Evolutionary conservation across 37 sponge, comb jelly and placozoan species (phyloP), one percentile per base, ranked within the genome.

Genomic region (Theonella swinhoei): DNA sequence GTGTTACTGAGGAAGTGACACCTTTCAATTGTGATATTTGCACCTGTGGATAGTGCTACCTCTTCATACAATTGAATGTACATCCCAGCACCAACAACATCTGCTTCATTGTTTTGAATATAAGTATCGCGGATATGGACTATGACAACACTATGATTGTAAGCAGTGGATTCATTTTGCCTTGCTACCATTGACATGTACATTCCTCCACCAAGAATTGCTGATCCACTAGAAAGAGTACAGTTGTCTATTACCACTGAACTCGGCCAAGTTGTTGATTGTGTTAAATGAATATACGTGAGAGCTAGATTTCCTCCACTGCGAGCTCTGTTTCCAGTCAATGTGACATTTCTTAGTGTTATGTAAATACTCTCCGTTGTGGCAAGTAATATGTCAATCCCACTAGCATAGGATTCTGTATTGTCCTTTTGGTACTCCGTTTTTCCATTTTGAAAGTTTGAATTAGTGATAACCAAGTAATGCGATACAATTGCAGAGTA

Each of bases 221-320:
- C 69, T 1, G 33, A 29, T 3, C 69, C 69, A 68, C 30, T 28
- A 25, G 33, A 28, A 25, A 68, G 25, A 22, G 30, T 33, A 5
- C 69, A 68, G 34, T 68, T 29, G 20, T 68, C 33, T 32, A 68
- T 29, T 1, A 3, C 30, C 30, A 68, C 69, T 20, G 34, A 68
- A 31, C 34, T 68, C 30, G 34, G 20, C 5, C 30, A 7, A 28
- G 20, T 33, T 28, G 25, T 68, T 2, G 33, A 31, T 28, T 68
- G 20, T 47, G 7, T 14, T 14, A 47, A 17, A 33, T 68, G 30
- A 32, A 28, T 20, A 68, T 68, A 68, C 9, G 30, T 31, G 30
- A 68, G 25, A 33, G 69, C 69, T 20, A 68, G 30, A 31, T 68
- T 68, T 32, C 69, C 69, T 33, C 69, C 69, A 68, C 33, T 68